Conservation (phyloP, 1,140 invertebrate genomes). For the Battus philenor region DNA sequence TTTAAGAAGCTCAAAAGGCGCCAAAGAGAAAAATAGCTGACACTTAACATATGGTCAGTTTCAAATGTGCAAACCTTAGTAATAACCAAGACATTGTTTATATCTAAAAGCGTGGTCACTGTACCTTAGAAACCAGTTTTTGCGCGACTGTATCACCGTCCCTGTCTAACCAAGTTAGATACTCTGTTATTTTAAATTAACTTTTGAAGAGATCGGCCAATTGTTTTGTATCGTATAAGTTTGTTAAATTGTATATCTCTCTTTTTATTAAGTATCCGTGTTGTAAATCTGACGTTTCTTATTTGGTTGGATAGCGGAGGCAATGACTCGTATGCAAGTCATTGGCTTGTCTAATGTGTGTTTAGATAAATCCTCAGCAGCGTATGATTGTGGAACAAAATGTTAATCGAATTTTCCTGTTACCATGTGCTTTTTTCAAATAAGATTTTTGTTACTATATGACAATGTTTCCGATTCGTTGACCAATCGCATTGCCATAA, state of each 20-base stretch:
- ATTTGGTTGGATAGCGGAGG: conserved; percentile 5
- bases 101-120: neutral
- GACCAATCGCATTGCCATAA: neutral
- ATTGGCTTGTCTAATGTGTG: conserved; percentile 4
- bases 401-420: neutral
- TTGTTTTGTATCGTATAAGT: conserved; percentile 19
- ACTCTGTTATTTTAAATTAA: conserved; percentile 22
- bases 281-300: neutral
- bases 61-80: too few relatives aligned
- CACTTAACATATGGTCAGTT: too few relatives aligned
- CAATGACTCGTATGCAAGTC: conserved; percentile 7
- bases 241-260: conserved; percentile 13
- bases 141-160: conserved; percentile 15
- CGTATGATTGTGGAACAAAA: conserved; percentile 7
- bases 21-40: too few relatives aligned
- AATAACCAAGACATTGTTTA: too few relatives aligned
- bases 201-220: conserved; percentile 22
- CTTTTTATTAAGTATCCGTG: too few relatives aligned
- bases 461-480: neutral
- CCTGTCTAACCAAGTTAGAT: conserved; percentile 26
- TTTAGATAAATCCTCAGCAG: too few relatives aligned
- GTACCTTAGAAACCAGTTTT: conserved; percentile 16
- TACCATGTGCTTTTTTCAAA: neutral
- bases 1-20: too few relatives aligned
- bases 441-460: neutral